Evolutionary conservation across 1,140 invertebrate genomes (phyloP).

Genomic region (Ceratitis capitata): DNA sequence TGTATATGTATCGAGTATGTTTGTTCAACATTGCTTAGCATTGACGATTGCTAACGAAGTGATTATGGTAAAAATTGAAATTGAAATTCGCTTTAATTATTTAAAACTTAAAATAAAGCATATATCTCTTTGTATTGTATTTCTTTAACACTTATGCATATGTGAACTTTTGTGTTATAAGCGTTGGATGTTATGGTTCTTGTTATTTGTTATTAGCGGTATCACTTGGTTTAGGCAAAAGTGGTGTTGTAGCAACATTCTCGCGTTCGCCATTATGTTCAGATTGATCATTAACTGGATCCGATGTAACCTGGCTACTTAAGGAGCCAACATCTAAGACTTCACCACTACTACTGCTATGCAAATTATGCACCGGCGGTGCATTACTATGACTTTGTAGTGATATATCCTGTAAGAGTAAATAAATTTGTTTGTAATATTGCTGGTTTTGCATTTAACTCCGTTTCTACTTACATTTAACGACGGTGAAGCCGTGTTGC

Average conservation of each 20-base stretch:
- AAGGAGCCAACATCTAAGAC: conserved; percentile 43
- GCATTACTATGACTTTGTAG: conserved; percentile 42
- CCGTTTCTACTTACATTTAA: conserved; percentile 46
- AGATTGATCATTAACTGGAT: conserved; percentile 20
- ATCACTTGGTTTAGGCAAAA: conserved; percentile 42
- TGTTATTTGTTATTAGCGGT: conserved; percentile 39
- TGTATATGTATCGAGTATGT: not conserved
- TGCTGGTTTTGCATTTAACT: not conserved
- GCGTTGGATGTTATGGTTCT: not conserved
- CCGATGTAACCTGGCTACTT: conserved; percentile 44
- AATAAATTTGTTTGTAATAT: not conserved
- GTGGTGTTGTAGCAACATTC: conserved; percentile 41
- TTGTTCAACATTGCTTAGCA: not conserved
- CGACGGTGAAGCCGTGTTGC: conserved; percentile 44
- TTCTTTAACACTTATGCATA: conserved; percentile 28
- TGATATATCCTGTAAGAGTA: conserved; percentile 40
- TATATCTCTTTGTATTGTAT: not conserved
- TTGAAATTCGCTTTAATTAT: not conserved
- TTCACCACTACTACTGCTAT: conserved; percentile 43
- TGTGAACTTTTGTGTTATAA: conserved; percentile 39
- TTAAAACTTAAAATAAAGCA: conserved; percentile 5
- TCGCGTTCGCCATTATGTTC: conserved; percentile 37
- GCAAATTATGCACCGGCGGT: conserved; percentile 39
- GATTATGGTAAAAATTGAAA: not conserved
- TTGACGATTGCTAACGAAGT: conserved; percentile 28